Conservation (phyloP, 2,797 vertebrate species). For the Sebastes trivittatus region DNA sequence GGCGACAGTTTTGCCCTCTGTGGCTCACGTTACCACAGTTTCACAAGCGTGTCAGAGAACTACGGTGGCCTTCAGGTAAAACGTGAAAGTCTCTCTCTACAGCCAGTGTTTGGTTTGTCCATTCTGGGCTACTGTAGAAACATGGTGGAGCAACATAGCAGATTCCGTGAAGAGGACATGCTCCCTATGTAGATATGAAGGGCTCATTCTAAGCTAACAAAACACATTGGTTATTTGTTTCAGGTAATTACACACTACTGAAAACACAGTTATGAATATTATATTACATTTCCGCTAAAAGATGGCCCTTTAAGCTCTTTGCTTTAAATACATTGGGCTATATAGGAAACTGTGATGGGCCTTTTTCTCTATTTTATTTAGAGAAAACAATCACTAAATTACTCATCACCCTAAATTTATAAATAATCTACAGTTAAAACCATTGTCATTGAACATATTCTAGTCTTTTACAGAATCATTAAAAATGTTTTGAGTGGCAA, state of each 20-base stretch:
- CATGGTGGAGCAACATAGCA: fast-evolving
- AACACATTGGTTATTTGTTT: fast-evolving
- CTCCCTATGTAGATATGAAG: too few species aligned
- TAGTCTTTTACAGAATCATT: background rate
- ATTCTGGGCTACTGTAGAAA: too few species aligned
- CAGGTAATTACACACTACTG: too few species aligned
- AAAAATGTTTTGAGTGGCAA: background rate
- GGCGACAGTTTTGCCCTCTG: too few species aligned
- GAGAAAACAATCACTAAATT: background rate
- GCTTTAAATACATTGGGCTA: background rate
- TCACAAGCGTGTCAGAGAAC: too few species aligned
- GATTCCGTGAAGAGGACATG: fast-evolving
- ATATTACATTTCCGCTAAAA: too few species aligned
- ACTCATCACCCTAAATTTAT: too few species aligned
- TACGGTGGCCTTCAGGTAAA: too few species aligned
- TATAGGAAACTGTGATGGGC: background rate
- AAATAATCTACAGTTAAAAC: background rate
- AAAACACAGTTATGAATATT: too few species aligned
- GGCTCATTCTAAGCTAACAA: too few species aligned
- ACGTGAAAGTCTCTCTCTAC: fast-evolving
- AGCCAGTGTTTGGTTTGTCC: too few species aligned
- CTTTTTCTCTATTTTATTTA: background rate
- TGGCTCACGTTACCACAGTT: too few species aligned
- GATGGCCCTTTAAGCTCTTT: background rate
- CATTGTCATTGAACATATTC: background rate